phyloP scores from a whole-genome alignment of 1,140 invertebrate genomes.

The Drosophila willistoni region DNA sequence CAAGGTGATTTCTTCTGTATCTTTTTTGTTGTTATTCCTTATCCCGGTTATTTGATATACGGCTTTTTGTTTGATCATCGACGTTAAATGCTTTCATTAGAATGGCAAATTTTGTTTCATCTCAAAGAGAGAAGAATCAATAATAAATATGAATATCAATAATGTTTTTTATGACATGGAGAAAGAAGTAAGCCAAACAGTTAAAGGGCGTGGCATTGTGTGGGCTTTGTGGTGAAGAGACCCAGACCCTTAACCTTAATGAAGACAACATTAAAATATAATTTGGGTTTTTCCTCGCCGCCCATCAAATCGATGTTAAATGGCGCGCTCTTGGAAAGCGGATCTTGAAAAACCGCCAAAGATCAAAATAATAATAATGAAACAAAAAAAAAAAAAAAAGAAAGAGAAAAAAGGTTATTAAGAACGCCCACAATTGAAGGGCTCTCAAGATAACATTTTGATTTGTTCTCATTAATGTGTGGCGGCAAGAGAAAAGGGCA shows the following conservation, averaged over 20 bases:
- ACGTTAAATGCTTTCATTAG: constrained; percentile 65
- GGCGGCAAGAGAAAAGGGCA: constrained; percentile 20
- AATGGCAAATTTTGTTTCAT: constrained; percentile 38
- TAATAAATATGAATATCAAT: constrained; percentile 17
- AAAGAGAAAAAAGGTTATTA: constrained; percentile 1
- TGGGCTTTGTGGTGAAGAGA: constrained; percentile 30
- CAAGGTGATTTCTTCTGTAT: neutral
- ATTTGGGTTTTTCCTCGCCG: constrained; percentile 35
- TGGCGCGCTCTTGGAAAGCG: constrained; percentile 33
- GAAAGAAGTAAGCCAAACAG: constrained; percentile 24
- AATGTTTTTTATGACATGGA: neutral
- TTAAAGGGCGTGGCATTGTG: constrained; percentile 20
- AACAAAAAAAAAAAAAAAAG: neutral
- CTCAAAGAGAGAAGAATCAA: neutral
- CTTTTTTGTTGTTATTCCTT: neutral
- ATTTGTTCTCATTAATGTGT: constrained; percentile 6
- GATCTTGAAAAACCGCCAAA: constrained; percentile 47
- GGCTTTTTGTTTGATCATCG: constrained; percentile 26
- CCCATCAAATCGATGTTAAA: constrained; percentile 46
- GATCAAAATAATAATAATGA: constrained; percentile 14
- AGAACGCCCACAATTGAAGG: constrained; percentile 26
- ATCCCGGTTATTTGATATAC: constrained; percentile 40
- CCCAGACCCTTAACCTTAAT: constrained; percentile 39
- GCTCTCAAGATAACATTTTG: constrained; percentile 38
- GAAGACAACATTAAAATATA: constrained; percentile 46